A percentile compares a stretch with the other conserved stretches of the same genome.
Evolutionary conservation across 1,140 invertebrate species (phyloP).

Genomic region (Bombus superbus): DNA sequence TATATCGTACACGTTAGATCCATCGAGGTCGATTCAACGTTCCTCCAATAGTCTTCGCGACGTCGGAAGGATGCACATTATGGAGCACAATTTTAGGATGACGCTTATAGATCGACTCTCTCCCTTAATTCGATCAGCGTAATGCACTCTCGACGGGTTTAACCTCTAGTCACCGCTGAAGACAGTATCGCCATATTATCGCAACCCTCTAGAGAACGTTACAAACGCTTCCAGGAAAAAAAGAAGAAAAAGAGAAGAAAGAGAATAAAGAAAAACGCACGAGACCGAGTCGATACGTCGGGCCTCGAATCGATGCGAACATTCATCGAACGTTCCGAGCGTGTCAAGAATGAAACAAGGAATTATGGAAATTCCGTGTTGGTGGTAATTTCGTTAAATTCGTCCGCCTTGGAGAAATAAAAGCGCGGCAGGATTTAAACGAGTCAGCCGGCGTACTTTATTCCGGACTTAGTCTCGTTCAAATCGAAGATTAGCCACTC

Average conservation of each 20-base stretch:
- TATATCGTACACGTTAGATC: background rate
- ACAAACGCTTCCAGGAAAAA: background rate
- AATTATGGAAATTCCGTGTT: background rate
- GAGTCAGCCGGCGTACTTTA: background rate
- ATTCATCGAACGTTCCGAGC: background rate
- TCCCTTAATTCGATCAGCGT: slow-evolving; percentile 15
- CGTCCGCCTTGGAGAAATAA: background rate
- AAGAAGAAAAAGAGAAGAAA: no score
- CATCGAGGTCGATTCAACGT: background rate
- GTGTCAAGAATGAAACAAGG: background rate
- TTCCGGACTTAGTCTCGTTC: slow-evolving; percentile 14
- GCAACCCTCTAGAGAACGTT: slow-evolving; percentile 1
- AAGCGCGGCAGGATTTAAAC: background rate
- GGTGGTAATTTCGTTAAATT: no score
- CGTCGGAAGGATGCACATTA: background rate
- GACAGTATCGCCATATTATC: slow-evolving; percentile 16
- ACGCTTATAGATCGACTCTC: background rate
- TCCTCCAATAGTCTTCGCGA: background rate
- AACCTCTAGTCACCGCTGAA: slow-evolving; percentile 15
- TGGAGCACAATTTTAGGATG: background rate
- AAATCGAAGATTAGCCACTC: slow-evolving; percentile 38
- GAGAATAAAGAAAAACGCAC: no score
- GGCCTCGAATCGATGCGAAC: background rate
- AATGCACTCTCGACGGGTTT: slow-evolving; percentile 26
- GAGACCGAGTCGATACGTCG: background rate